Evolutionary conservation across 1,140 invertebrate genomes (phyloP), one percentile per base, ranked within the genome.

Genomic region (Drosophila prosaltans): DNA sequence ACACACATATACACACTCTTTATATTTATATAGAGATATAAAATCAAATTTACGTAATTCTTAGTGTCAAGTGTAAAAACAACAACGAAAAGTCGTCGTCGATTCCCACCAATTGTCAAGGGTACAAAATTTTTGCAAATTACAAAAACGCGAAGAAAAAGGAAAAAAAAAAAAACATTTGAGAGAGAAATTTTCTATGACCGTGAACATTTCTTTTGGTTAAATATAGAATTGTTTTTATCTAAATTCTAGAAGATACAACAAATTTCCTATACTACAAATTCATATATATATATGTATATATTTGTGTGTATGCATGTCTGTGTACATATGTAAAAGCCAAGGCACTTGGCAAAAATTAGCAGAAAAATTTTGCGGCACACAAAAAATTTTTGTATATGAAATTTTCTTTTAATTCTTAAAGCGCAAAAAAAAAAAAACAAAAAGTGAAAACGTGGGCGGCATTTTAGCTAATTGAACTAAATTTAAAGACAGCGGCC

Each of bases 131-230:
- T 16, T 51, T 51, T 51, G 16, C 58, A n/a, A 60, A 60, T 39
- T 60, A 40, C 43, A 45, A 43, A 63, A 63, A 65, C 73, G 74
- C 72, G 30, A 7, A 43, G 30, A 16, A 55, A 67, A 84, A 80
- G 85, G 0, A 78, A 81, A 67, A 84, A 84, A 84, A 78, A 81
- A 81, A 72, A 65, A 57, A 74, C 61, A 55, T 60, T 51, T 21
- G 26, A 45, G 36, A 55, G 48, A 39, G 39, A 69, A 82, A 66
- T 73, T 61, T 61, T 54, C 28, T 39, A 70, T 43, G 55, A 66
- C 45, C 69, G 36, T 26, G 45, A 51, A 51, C 45, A 51, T 26
- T 51, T 51, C 21, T 51, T 51, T 51, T 51, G 45, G 24, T 51
- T 51, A 51, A 51, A 51, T 51, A 51, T 51, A 51, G 45, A 51